Conservation (phyloP, 2,113 vertebrate genomes). For the Amblyornis subalaris region DNA sequence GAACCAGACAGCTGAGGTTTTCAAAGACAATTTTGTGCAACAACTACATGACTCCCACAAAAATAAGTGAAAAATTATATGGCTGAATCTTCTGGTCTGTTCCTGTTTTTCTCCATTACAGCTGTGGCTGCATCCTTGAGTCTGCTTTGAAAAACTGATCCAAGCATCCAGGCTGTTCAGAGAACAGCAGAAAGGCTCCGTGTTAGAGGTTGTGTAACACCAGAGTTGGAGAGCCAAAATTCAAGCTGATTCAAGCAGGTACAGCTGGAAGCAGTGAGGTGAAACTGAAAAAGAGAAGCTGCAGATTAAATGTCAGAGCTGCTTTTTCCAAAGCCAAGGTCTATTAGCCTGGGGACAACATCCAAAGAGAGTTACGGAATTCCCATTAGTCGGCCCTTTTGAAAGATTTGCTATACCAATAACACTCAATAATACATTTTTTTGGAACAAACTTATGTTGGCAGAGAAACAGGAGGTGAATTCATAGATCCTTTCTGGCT, state of each 20-base stretch:
- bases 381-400: not conserved
- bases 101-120: not conserved
- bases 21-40: not conserved
- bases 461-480: slow-evolving; percentile 40
- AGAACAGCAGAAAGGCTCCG: not conserved
- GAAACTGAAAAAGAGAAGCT: not conserved
- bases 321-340: slow-evolving; percentile 28
- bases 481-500: slow-evolving; percentile 52
- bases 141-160: not conserved
- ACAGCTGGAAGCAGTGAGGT: slow-evolving; percentile 9
- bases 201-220: not conserved
- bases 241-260: slow-evolving; percentile 36
- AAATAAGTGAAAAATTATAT: not conserved
- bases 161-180: not conserved
- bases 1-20: not conserved
- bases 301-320: slow-evolving; percentile 33
- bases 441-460: slow-evolving; percentile 20
- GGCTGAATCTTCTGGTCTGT: not conserved
- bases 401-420: slow-evolving; percentile 28
- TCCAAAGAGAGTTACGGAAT: slow-evolving; percentile 40
- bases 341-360: not conserved
- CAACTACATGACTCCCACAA: not conserved
- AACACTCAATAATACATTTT: slow-evolving; percentile 30
- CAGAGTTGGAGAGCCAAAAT: not conserved
- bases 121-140: not conserved